Conservation (phyloP, 2,888 invertebrate species). For the Agrotis exclamationis region DNA sequence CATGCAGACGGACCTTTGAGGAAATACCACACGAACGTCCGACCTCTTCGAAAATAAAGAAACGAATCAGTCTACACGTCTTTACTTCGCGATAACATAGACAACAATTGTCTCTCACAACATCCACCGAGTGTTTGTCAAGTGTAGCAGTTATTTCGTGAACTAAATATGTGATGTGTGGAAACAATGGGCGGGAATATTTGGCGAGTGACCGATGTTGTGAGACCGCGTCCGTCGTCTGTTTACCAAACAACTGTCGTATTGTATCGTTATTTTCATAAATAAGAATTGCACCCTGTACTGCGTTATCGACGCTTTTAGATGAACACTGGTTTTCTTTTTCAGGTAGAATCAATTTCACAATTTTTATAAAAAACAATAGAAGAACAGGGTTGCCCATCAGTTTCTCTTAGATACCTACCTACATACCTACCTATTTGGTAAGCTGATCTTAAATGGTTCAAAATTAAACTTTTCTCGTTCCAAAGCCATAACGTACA, state of each 20-base stretch:
- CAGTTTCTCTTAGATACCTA: neutral
- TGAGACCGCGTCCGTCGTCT: constrained; percentile 68
- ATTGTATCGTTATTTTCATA: constrained; percentile 67
- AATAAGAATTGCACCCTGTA: constrained; percentile 64
- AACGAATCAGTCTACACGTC: neutral
- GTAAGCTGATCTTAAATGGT: constrained; percentile 4
- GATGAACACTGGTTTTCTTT: constrained; percentile 8
- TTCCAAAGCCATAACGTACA: no score
- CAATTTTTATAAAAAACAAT: no score
- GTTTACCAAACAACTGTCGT: constrained; percentile 79
- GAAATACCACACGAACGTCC: neutral
- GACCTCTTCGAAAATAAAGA: neutral
- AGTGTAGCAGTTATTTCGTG: constrained; percentile 37
- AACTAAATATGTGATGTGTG: constrained; percentile 26
- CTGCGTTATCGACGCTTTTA: constrained; percentile 53
- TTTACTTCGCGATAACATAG: neutral
- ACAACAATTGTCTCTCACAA: constrained; percentile 13
- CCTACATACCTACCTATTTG: no score
- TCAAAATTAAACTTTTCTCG: neutral
- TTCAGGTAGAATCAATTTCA: constrained; percentile 20
- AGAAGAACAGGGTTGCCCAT: neutral
- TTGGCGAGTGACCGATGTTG: constrained; percentile 75
- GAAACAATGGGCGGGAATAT: constrained; percentile 72
- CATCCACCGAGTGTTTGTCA: constrained; percentile 33
- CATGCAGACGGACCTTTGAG: neutral